Conservation (phyloP, 2,888 invertebrate genomes). For the Caenorhabditis angaria region DNA sequence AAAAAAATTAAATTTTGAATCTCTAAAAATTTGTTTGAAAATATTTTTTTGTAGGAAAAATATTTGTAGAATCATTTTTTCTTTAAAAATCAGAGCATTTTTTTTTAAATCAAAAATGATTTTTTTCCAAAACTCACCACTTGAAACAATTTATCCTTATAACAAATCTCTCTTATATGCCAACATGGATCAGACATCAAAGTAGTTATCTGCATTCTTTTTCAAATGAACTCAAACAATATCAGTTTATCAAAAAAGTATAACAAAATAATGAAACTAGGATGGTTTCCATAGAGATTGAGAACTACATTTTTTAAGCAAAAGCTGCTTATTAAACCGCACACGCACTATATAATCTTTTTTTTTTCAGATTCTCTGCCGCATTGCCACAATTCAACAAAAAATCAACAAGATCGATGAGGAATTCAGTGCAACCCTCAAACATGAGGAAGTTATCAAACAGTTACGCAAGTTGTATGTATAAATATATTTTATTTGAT, state of each 20-base stretch:
- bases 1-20: too few relatives aligned
- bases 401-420: not conserved
- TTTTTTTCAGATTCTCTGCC: constrained; percentile 8
- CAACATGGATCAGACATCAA: not conserved
- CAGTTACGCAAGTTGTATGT: not conserved
- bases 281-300: not conserved
- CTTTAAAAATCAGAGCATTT: too few relatives aligned
- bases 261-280: not conserved
- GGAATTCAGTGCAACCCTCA: not conserved
- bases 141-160: not conserved
- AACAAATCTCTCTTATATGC: not conserved
- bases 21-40: too few relatives aligned
- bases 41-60: too few relatives aligned
- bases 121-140: not conserved
- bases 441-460: not conserved
- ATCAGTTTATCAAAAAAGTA: too few relatives aligned
- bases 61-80: too few relatives aligned
- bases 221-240: too few relatives aligned
- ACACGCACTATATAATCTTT: not conserved
- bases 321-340: too few relatives aligned
- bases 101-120: too few relatives aligned
- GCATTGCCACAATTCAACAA: not conserved
- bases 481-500: not conserved
- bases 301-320: too few relatives aligned
- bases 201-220: too few relatives aligned